These are phyloP conservation scores for Copidosoma floridanum DNA, from an alignment of 1,140 invertebrate genomes.

Conservation along the genomic window DNA sequence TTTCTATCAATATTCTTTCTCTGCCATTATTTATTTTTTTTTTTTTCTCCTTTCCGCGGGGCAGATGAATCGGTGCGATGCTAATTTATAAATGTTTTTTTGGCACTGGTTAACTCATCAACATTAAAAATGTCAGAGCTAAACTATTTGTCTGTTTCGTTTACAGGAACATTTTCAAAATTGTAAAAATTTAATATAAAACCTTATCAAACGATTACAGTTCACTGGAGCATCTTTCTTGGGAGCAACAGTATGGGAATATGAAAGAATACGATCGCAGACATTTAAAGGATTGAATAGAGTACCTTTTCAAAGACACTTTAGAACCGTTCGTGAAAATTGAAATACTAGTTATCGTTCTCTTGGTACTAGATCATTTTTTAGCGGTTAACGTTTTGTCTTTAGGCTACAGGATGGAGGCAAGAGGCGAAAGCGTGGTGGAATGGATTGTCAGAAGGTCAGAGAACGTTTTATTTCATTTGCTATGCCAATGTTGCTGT, in stretches of 20 bases:
- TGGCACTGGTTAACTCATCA: too few species aligned
- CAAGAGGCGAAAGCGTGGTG: slow-evolving; percentile 70
- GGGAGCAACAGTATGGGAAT: slow-evolving; percentile 82
- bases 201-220: slow-evolving; percentile 50
- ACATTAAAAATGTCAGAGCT: too few species aligned
- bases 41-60: too few species aligned
- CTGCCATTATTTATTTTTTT: too few species aligned
- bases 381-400: too few species aligned
- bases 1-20: too few species aligned
- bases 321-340: slow-evolving; percentile 35
- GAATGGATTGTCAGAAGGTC: slow-evolving; percentile 69
- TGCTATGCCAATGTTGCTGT: slow-evolving; percentile 77
- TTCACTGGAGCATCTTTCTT: slow-evolving; percentile 72
- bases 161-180: not conserved
- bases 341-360: slow-evolving; percentile 22
- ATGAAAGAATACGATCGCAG: slow-evolving; percentile 74
- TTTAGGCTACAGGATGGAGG: slow-evolving; percentile 57
- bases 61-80: too few species aligned
- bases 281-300: slow-evolving; percentile 60
- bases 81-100: too few species aligned
- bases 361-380: too few species aligned
- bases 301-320: slow-evolving; percentile 49
- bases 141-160: too few species aligned
- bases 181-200: not conserved
- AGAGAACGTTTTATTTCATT: slow-evolving; percentile 79